Conservation (phyloP, 1,140 invertebrate species). For the Chionoecetes opilio region DNA sequence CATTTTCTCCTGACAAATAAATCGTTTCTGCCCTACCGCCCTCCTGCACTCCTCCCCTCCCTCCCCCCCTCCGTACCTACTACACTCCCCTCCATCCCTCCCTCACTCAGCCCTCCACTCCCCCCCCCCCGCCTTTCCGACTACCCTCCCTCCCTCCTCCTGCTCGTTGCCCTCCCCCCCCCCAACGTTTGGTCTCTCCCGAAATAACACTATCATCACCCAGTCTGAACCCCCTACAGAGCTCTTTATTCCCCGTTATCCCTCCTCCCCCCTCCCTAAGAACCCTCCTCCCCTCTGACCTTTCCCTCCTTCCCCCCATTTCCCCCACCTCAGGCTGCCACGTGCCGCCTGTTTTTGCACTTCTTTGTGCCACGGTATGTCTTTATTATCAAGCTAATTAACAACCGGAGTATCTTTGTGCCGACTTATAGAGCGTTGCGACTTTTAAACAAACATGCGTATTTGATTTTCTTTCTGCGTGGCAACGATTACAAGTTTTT, state of each 20-base stretch:
- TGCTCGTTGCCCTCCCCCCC: too few species aligned
- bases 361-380: conserved; percentile 65
- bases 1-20: too few species aligned
- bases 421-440: not conserved
- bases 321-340: conserved; percentile 58
- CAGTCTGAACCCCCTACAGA: not conserved
- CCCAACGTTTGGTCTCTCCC: not conserved
- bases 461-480: not conserved
- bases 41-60: too few species aligned
- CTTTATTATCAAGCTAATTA: conserved; percentile 74
- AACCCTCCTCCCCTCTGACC: not conserved
- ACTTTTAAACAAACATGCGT: not conserved
- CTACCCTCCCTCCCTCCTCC: too few species aligned
- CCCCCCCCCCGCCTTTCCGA: not conserved
- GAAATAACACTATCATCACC: conserved; percentile 62
- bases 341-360: conserved; percentile 58
- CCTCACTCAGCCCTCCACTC: not conserved
- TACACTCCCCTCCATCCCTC: not conserved
- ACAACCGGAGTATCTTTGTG: conserved; percentile 61
- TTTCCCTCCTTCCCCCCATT: too few species aligned
- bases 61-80: too few species aligned
- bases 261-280: not conserved
- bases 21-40: too few species aligned
- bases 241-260: conserved; percentile 44
- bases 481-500: not conserved